phyloP scores from a whole-genome alignment of 2,888 invertebrate species.

The Clostera curtula region DNA sequence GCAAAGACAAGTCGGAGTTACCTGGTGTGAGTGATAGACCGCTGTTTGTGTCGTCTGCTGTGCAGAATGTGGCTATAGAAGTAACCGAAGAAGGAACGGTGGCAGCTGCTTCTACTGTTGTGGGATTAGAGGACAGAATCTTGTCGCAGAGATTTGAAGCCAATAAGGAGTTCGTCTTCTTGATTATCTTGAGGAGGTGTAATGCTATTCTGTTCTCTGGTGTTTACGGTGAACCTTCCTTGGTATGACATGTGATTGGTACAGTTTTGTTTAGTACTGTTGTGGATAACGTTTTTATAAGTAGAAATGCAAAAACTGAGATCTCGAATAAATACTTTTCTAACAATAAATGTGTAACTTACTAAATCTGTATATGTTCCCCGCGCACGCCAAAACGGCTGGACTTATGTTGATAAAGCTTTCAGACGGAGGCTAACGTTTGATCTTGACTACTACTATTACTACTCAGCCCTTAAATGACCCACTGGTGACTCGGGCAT shows the following conservation, averaged over 20 bases:
- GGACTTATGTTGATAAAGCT: too few species aligned
- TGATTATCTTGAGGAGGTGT: constrained; percentile 77
- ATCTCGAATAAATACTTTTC: too few species aligned
- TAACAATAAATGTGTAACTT: too few species aligned
- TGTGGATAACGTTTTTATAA: constrained; percentile 9
- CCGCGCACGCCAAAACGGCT: too few species aligned
- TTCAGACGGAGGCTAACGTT: too few species aligned
- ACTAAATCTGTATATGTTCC: too few species aligned
- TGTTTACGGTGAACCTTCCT: constrained; percentile 51
- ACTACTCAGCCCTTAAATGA: too few species aligned
- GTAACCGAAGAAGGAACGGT: constrained; percentile 85
- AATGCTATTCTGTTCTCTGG: constrained; percentile 78
- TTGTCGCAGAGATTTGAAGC: constrained; percentile 74
- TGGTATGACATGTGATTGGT: constrained; percentile 9
- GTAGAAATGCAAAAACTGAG: too few species aligned
- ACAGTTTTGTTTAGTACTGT: neutral
- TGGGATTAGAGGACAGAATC: constrained; percentile 59
- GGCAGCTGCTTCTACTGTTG: constrained; percentile 77
- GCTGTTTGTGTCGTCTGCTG: constrained; percentile 74
- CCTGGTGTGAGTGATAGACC: constrained; percentile 74
- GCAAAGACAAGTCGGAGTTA: constrained; percentile 70
- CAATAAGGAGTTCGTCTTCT: constrained; percentile 79
- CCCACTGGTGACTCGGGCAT: too few species aligned
- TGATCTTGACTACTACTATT: too few species aligned
- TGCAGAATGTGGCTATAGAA: constrained; percentile 82